Percentiles rank a stretch among this genome's conserved stretches.
Evolutionary conservation across 2,113 vertebrate species (phyloP).

Genomic region (Dasyornis broadbenti): DNA sequence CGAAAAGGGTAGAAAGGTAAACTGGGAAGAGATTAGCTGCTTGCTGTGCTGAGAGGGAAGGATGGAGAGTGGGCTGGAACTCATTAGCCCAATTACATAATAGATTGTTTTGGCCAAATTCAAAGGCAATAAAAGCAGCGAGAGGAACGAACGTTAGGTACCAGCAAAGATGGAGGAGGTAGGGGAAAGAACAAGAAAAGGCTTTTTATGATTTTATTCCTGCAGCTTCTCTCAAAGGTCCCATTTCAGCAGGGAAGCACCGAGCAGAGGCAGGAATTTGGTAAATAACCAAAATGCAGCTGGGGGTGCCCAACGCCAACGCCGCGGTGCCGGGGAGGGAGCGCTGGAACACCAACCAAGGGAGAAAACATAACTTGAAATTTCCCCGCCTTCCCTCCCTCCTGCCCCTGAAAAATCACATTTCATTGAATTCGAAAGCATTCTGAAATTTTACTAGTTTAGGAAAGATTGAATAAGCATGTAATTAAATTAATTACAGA

Average conservation of each 20-base stretch:
- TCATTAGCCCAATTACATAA: constrained; percentile 15
- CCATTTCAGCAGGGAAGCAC: not conserved
- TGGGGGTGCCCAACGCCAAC: not conserved
- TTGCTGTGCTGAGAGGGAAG: not conserved
- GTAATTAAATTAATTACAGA: constrained; percentile 80
- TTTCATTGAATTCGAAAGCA: constrained; percentile 63
- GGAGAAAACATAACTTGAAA: not conserved
- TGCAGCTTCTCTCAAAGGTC: not conserved
- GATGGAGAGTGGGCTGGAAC: not conserved
- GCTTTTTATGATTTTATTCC: not conserved
- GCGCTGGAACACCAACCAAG: not conserved
- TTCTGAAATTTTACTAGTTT: constrained; percentile 71
- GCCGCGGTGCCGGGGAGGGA: not conserved
- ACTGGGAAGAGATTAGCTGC: not conserved
- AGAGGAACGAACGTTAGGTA: not conserved
- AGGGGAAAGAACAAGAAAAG: not conserved
- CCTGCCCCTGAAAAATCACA: constrained; percentile 27
- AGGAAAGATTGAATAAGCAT: constrained; percentile 69
- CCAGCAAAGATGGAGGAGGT: not conserved
- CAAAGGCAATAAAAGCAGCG: not conserved
- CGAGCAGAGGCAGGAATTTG: not conserved
- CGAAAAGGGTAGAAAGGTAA: not conserved
- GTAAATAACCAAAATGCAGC: not conserved
- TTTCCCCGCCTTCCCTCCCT: not conserved
- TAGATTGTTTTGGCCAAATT: not conserved